Evolutionary conservation across 2,888 invertebrate species (phyloP), one percentile per base, ranked within the genome.

Genomic region (Crioceris asparagi): DNA sequence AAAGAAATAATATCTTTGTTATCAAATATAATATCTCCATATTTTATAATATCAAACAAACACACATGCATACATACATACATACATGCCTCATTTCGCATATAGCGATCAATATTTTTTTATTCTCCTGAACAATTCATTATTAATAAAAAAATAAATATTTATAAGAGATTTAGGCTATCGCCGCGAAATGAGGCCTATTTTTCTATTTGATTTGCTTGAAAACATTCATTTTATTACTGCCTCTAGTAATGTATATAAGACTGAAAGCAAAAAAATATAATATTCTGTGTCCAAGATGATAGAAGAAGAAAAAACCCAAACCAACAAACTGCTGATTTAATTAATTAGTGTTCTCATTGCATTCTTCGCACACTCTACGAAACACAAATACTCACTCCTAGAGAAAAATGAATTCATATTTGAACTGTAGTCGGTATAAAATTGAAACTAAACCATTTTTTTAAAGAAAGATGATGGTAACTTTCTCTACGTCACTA

Each of bases 161-260:
- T 38, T 33, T 36, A 38, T 23, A 32, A 36, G 31, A 41, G 42
- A 42, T n/a, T 41, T 41, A 36, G 25, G 25, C n/a, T 4, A 25
- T 23, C 32, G 44, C 44, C 43, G 25, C 38, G 40, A 41, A 38
- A 43, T 47, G 45, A 44, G 42, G 33, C 29, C 27, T 25, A 32
- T 39, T 36, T n/a, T n/a, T n/a, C n/a, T n/a, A n/a, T 39, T 43
- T 29, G n/a, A 31, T 47, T 41, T 14, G 41, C 43, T 46, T 43
- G 17, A n/a, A n/a, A 21, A 11, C 15, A 14, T 43, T 47, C 43
- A 40, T 35, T 45, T 45, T 33, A 39, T 50, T 47, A 46, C 36
- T 46, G 54, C 50, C 48, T 51, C 48, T 56, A 55, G 55, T 52
- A 56, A 52, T 57, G 55, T 56, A 56, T 46, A 56, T 59, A 57